Evolutionary conservation across 2,113 vertebrate genomes (phyloP), one percentile per base, ranked within the genome.

Genomic region (Ornithorhynchus anatinus): DNA sequence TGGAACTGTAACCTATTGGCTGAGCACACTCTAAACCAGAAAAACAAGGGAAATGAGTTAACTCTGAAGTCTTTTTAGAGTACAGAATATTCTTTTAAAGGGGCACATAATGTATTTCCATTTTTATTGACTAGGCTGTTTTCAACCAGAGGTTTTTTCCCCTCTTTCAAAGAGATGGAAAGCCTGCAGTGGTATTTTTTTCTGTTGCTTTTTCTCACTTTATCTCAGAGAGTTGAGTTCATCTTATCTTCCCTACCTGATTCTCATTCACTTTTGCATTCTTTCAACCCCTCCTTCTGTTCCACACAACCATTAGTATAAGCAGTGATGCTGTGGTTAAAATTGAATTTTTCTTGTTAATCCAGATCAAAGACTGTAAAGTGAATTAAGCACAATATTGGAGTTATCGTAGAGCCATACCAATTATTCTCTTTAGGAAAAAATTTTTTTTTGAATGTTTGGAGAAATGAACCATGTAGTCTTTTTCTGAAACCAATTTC

Each of bases 301-400:
- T 72, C 35, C 16, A 66, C 29, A 6, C 40, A 59, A 15, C 51
- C 70, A 37, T 76, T 45, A 47, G 1, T 42, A 37, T 76, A 69
- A 58, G 20, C 33, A 39, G 16, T 33, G 29, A 40, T n/a, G 47
- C 23, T 60, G 14, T 61, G 69, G 36, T 71, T 59, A 1, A 56
- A 74, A 54, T 62, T 13, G 73, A 48, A 15, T 59, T 82, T 61
- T 39, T 74, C 51, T 69, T 62, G 61, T 52, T 35, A 13, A n/a
- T 70, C 31, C 69, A 62, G 33, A 75, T 75, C 72, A 68, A 56
- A 60, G 63, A 63, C 69, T 37, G 77, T 57, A 76, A 81, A 67
- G 59, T 82, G 74, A 68, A 81, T 81, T 87, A 67, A 87, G 69
- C 80, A 87, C 69, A 86, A 87, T 78, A 20, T 6, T 27, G 8